These are phyloP conservation scores for Corvus cornix DNA, from an alignment of 2,113 vertebrate species.

Conservation along the genomic window DNA sequence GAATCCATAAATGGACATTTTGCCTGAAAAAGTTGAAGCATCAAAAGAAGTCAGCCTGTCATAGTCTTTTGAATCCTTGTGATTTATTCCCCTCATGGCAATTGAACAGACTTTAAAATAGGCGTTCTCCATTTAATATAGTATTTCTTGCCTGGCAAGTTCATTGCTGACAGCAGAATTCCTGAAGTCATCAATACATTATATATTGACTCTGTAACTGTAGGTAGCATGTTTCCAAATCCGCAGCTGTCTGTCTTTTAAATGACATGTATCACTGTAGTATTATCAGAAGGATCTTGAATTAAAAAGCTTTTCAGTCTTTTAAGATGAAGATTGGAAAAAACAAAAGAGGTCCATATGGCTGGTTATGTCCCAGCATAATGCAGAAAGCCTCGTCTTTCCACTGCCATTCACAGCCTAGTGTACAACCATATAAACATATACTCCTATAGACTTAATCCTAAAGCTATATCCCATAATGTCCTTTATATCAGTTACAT, in stretches of 20 bases:
- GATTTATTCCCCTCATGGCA: background rate
- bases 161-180: background rate
- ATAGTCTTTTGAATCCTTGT: background rate
- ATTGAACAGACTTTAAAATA: background rate
- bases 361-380: background rate
- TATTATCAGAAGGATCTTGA: background rate
- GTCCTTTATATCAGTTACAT: background rate
- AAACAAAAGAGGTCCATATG: background rate
- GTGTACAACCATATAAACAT: background rate
- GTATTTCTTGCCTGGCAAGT: background rate
- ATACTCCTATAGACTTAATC: background rate
- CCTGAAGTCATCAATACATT: background rate
- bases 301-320: background rate
- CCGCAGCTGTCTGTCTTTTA: background rate
- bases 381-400: background rate
- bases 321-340: background rate
- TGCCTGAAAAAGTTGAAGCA: background rate
- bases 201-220: background rate
- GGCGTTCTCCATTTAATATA: background rate
- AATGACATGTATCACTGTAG: background rate
- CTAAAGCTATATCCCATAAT: background rate
- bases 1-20: background rate
- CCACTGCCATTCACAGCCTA: background rate
- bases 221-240: background rate
- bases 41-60: background rate